Conservation (phyloP, 2,797 vertebrate species). For the Chrosomus eos region DNA sequence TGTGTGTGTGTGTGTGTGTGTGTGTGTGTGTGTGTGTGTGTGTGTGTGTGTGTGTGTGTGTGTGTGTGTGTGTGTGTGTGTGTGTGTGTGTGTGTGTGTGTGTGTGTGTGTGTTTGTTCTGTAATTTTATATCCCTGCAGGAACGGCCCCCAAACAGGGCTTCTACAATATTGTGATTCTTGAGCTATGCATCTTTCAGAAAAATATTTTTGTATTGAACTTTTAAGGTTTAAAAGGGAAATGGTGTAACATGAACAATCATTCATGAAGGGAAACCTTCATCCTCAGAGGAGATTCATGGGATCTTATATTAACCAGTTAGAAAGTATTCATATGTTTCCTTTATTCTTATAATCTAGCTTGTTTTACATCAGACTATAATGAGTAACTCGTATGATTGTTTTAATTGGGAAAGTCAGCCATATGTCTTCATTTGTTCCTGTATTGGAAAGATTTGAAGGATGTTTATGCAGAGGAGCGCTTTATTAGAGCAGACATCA, state of each 20-base stretch:
- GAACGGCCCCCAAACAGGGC: neutral
- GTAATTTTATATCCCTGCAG: neutral
- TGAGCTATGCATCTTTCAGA: conserved; percentile 12
- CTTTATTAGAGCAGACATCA: neutral
- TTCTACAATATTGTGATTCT: neutral
- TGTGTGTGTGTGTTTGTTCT: neutral
- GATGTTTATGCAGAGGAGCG: neutral
- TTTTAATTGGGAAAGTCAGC: neutral
- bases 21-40: neutral
- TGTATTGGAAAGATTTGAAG: neutral
- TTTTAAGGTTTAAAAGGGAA: neutral
- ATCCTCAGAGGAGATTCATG: neutral
- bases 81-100: neutral
- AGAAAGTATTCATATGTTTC: neutral
- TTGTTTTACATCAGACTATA: neutral
- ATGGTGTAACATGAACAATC: neutral
- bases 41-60: too few relatives aligned
- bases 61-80: neutral
- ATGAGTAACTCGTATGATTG: neutral
- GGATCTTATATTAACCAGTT: neutral
- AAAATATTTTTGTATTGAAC: conserved; percentile 6
- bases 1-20: neutral
- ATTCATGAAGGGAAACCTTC: neutral
- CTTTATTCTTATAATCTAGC: neutral
- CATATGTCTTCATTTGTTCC: neutral